Evolutionary conservation across 2,113 vertebrate species (phyloP).

Genomic region (Columbina picui): DNA sequence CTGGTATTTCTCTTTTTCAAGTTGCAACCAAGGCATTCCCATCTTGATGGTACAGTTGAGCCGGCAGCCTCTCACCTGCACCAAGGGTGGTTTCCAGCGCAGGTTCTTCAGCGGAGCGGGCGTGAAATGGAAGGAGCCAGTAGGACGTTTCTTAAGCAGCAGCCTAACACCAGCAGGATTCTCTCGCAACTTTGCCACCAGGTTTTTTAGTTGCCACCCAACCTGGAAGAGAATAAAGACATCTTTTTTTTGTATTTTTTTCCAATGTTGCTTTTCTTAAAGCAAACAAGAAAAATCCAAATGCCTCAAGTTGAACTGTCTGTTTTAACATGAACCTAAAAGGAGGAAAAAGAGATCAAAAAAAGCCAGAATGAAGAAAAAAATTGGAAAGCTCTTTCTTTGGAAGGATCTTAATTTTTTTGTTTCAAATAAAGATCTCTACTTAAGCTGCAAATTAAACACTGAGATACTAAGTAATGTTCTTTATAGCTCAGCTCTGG

Average conservation of each 20-base stretch:
- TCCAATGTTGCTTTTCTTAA: background rate
- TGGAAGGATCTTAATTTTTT: background rate
- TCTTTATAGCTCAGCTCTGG: background rate
- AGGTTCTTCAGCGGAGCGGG: conserved; percentile 92
- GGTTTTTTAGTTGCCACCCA: conserved; percentile 95
- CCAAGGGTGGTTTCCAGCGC: conserved; percentile 90
- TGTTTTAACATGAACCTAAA: background rate
- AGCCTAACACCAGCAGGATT: conserved; percentile 84
- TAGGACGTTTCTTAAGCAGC: conserved; percentile 91
- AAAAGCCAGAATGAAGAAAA: background rate
- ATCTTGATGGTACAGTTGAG: background rate
- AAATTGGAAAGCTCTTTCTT: background rate
- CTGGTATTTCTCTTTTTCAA: background rate
- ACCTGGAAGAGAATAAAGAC: conserved; percentile 77
- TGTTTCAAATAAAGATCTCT: background rate
- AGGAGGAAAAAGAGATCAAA: background rate
- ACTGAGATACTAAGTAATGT: background rate
- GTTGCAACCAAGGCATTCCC: background rate
- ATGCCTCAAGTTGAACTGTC: background rate
- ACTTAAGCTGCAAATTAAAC: background rate
- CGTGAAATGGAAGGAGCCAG: conserved; percentile 80
- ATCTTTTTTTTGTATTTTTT: background rate
- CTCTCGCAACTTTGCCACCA: conserved; percentile 89
- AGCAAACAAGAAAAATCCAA: background rate
- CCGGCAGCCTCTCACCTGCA: conserved; percentile 82